These are phyloP conservation scores for Nymphalis urticae DNA, from an alignment of 2,888 invertebrate species.

Conservation along the genomic window DNA sequence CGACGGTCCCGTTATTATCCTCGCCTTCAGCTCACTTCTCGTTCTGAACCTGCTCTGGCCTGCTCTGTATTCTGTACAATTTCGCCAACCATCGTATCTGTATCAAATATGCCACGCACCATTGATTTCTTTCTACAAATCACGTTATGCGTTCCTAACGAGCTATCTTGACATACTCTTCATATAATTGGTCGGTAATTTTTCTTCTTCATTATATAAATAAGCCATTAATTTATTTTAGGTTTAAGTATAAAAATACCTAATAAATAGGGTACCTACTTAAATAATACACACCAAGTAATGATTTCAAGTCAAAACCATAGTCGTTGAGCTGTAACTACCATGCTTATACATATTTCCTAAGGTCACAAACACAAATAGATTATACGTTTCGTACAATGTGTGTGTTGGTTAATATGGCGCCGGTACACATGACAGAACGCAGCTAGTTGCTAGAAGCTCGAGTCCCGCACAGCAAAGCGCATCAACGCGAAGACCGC, in stretches of 20 bases:
- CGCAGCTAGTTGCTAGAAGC: background rate
- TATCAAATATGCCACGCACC: constrained; percentile 12
- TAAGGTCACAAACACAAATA: no score
- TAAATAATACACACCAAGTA: background rate
- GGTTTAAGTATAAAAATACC: background rate
- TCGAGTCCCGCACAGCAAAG: background rate
- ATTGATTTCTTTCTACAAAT: constrained; percentile 6
- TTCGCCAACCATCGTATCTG: constrained; percentile 4
- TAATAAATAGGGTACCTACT: no score
- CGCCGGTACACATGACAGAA: background rate
- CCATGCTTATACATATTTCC: no score
- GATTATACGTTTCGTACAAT: background rate
- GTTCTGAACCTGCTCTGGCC: constrained; percentile 25
- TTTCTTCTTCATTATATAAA: background rate
- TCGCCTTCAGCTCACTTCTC: constrained; percentile 17
- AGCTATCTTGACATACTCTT: background rate
- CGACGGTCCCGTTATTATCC: constrained; percentile 23
- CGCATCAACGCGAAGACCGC: background rate
- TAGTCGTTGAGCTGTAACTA: no score
- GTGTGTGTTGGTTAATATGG: background rate
- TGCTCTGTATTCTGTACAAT: constrained; percentile 15
- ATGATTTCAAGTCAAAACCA: no score
- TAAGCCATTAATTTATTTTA: background rate
- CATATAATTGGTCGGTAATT: no score
- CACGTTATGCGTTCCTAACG: background rate